phyloP scores from a whole-genome alignment of 2,888 invertebrate genomes.

The Thereva unica region DNA sequence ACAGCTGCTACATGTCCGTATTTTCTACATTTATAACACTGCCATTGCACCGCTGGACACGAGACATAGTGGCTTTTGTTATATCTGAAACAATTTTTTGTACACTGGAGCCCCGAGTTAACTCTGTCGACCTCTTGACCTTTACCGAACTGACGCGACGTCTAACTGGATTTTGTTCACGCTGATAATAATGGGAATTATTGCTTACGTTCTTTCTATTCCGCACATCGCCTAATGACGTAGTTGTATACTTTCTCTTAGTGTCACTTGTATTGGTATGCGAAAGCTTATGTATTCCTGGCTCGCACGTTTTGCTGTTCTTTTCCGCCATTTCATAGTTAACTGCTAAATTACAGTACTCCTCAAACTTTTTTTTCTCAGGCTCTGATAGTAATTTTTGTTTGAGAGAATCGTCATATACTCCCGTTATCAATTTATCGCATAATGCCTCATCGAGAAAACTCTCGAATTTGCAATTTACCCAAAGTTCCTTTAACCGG shows the following conservation, averaged over 20 bases:
- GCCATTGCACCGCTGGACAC: background rate
- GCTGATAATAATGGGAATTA: too few species aligned
- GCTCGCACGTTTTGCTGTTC: background rate
- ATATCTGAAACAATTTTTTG: background rate
- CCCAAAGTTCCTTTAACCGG: background rate
- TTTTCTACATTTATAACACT: background rate
- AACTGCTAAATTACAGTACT: background rate
- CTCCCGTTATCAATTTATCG: conserved; percentile 2
- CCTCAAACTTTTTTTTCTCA: background rate
- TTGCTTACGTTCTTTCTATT: too few species aligned
- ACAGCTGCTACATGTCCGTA: background rate
- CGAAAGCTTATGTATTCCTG: background rate
- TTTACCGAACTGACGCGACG: too few species aligned
- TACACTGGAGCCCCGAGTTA: background rate
- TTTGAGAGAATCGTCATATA: background rate
- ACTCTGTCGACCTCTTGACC: background rate
- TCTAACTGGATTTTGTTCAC: too few species aligned
- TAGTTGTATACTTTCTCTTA: too few species aligned
- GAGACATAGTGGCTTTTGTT: background rate
- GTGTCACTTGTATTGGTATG: too few species aligned
- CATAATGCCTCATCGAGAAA: conserved; percentile 3
- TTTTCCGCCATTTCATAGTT: conserved; percentile 8
- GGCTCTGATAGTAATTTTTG: background rate
- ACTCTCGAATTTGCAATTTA: background rate
- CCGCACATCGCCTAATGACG: too few species aligned